Conservation (phyloP, 2,113 vertebrate genomes). For the Xiphophorus hellerii region DNA sequence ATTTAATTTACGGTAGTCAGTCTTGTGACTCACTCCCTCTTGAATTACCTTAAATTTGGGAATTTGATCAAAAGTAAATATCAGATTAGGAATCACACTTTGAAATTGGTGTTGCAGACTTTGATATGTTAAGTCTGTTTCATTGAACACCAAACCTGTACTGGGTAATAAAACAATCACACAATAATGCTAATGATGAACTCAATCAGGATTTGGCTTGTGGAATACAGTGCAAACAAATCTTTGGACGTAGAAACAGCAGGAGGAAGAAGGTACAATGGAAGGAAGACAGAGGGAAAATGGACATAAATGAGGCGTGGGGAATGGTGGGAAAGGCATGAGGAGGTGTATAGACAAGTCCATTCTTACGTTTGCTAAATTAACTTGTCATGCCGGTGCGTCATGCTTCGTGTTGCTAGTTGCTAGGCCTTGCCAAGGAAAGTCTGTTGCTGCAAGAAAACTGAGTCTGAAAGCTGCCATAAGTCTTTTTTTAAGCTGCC, state of each 20-base stretch:
- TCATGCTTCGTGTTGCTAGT: slow-evolving; percentile 40
- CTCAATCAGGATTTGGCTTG: slow-evolving; percentile 4
- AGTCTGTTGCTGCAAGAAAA: slow-evolving; percentile 4
- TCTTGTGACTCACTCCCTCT: background rate
- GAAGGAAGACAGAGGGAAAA: background rate
- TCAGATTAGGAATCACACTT: background rate
- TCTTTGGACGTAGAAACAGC: slow-evolving; percentile 17
- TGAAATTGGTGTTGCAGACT: background rate
- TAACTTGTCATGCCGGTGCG: slow-evolving; percentile 40
- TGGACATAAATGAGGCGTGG: background rate
- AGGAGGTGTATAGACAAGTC: slow-evolving; percentile 64
- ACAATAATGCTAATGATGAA: background rate
- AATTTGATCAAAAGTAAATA: background rate
- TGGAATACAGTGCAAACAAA: background rate
- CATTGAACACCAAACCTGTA: background rate
- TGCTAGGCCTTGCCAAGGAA: slow-evolving; percentile 21
- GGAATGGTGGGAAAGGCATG: slow-evolving; percentile 24
- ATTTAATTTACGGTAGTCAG: too few relatives aligned
- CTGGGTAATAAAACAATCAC: background rate
- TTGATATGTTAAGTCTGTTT: background rate
- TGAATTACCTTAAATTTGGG: background rate
- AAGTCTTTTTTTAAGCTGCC: background rate
- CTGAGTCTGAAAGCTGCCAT: background rate
- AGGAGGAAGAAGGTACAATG: slow-evolving; percentile 10
- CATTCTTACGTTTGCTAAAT: slow-evolving; percentile 39